phyloP scores from a whole-genome alignment of 1,140 invertebrate species.

The Cyclina sinensis region DNA sequence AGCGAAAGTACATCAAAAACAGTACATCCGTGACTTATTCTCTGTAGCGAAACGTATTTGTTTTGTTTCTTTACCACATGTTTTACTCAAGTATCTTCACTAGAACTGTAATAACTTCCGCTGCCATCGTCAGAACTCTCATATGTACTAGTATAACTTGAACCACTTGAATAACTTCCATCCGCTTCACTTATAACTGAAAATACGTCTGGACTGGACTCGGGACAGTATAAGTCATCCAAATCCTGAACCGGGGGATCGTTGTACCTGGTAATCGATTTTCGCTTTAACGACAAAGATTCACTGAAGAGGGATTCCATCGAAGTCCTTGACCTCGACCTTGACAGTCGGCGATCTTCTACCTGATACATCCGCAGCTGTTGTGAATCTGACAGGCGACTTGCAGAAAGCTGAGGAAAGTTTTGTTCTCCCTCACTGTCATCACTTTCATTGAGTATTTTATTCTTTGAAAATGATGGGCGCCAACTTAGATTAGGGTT shows the following conservation, averaged over 20 bases:
- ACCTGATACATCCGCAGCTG: not conserved
- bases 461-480: constrained; percentile 39
- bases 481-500: not conserved
- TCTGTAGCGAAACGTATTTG: too few relatives aligned
- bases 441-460: constrained; percentile 21
- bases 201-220: constrained; percentile 55
- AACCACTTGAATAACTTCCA: constrained; percentile 49
- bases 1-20: too few relatives aligned
- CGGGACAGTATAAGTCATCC: constrained; percentile 34
- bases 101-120: not conserved
- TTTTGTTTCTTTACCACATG: too few relatives aligned
- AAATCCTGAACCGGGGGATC: constrained; percentile 24
- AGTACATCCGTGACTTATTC: too few relatives aligned
- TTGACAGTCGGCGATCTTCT: not conserved
- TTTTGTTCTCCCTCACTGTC: constrained; percentile 31
- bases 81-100: not conserved
- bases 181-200: constrained; percentile 42
- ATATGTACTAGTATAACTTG: not conserved
- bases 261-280: not conserved
- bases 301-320: not conserved
- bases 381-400: not conserved
- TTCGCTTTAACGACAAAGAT: not conserved
- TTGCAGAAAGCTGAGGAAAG: not conserved
- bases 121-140: constrained; percentile 17
- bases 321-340: not conserved